Conservation (phyloP, 2,113 vertebrate genomes). For the Cepphus grylle region DNA sequence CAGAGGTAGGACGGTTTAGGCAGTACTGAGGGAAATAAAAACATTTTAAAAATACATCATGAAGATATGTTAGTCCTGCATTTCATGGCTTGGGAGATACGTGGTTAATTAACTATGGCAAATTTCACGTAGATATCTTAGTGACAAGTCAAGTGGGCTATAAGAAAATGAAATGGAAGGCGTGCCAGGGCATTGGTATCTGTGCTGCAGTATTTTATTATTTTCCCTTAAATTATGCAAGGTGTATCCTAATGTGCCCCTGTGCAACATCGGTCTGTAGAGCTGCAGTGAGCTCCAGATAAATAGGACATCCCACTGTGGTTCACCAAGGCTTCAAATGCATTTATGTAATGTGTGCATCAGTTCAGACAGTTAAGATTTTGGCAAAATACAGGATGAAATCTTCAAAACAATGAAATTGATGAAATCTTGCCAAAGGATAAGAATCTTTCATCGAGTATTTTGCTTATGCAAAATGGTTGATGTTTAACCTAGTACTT, state of each 20-base stretch:
- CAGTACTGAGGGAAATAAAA: background rate
- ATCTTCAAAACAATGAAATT: background rate
- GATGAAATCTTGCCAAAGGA: background rate
- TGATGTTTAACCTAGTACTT: background rate
- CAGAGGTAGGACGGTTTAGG: background rate
- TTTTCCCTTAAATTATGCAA: background rate
- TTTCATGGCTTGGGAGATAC: background rate
- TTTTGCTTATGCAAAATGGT: background rate
- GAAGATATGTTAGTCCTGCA: background rate
- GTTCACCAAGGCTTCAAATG: background rate
- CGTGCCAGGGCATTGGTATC: background rate
- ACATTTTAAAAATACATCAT: accelerated
- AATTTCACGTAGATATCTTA: background rate
- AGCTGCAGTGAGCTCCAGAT: background rate
- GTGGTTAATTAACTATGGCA: background rate
- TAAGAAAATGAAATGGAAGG: background rate
- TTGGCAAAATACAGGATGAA: background rate
- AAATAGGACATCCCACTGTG: background rate
- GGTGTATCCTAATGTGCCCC: background rate
- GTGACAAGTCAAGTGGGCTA: background rate
- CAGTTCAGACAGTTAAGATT: background rate
- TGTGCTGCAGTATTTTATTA: background rate
- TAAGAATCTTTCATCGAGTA: background rate
- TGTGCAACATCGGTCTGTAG: background rate
- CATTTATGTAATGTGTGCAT: background rate